phyloP scores from a whole-genome alignment of 2,113 vertebrate species.

The Mustela nigripes region DNA sequence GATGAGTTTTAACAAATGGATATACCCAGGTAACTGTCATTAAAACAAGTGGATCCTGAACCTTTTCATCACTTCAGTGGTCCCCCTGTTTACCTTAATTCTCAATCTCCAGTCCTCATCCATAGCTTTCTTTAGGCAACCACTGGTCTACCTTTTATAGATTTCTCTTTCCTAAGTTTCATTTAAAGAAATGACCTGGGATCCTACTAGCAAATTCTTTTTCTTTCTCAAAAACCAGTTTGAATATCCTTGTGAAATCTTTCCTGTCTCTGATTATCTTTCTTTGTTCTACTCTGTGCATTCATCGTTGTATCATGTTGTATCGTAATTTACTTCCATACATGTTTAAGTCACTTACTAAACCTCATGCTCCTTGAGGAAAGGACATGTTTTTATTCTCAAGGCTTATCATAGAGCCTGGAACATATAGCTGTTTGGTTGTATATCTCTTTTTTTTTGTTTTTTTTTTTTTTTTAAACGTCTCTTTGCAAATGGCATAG shows the following conservation, averaged over 20 bases:
- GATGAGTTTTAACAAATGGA: conserved; percentile 35
- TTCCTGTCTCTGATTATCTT: neutral
- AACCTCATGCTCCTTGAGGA: neutral
- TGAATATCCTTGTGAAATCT: neutral
- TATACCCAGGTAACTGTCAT: neutral
- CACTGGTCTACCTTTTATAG: neutral
- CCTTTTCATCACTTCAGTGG: neutral
- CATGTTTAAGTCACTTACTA: neutral
- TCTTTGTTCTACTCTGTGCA: neutral
- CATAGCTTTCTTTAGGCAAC: neutral
- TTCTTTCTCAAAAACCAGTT: neutral
- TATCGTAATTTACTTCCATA: neutral
- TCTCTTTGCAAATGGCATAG: conserved; percentile 11
- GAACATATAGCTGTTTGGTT: neutral
- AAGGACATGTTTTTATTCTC: conserved; percentile 42
- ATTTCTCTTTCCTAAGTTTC: conserved; percentile 29
- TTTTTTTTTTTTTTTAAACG: neutral
- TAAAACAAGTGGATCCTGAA: neutral
- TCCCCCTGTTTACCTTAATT: neutral
- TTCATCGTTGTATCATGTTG: neutral
- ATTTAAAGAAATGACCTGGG: conserved; percentile 16
- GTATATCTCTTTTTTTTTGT: neutral
- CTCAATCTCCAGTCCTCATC: neutral
- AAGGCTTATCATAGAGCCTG: neutral
- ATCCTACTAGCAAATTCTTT: conserved; percentile 33